A percentile compares a stretch with the other conserved stretches of the same genome.
These are phyloP conservation scores for Drosophila vallismaia DNA, from an alignment of 2,888 invertebrate species.

Conservation along the genomic window DNA sequence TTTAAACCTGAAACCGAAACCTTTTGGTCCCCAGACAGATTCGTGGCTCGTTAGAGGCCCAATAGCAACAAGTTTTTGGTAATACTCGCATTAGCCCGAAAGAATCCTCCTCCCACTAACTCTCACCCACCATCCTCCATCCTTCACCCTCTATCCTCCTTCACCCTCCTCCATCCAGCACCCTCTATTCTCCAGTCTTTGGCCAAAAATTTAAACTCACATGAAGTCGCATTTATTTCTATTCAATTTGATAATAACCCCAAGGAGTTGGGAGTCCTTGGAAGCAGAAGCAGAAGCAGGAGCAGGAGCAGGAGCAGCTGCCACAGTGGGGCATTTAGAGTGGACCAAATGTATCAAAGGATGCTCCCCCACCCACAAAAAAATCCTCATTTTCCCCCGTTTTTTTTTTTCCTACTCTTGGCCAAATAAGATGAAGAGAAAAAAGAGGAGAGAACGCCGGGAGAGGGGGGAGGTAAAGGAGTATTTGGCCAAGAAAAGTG, in stretches of 20 bases:
- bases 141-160: no score
- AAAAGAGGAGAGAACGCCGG: slow-evolving; percentile 11
- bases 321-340: slow-evolving; percentile 78
- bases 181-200: not conserved
- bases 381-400: slow-evolving; percentile 73
- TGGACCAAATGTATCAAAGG: slow-evolving; percentile 77
- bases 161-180: no score
- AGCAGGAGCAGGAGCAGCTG: slow-evolving; percentile 60
- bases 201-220: slow-evolving; percentile 65
- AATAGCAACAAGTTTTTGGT: slow-evolving; percentile 48
- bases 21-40: slow-evolving; percentile 33
- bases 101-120: not conserved
- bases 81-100: slow-evolving; percentile 29
- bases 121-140: not conserved
- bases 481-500: slow-evolving; percentile 42
- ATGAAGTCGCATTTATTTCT: slow-evolving; percentile 77
- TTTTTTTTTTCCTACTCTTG: slow-evolving; percentile 43
- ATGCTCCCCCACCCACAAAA: slow-evolving; percentile 53
- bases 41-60: slow-evolving; percentile 30
- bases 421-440: slow-evolving; percentile 44
- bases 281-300: slow-evolving; percentile 1
- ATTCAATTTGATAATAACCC: slow-evolving; percentile 78
- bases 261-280: slow-evolving; percentile 46
- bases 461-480: slow-evolving; percentile 3
- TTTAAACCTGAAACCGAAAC: no score